phyloP scores from a whole-genome alignment of 2,888 invertebrate species.

The Stenodera caucasica region DNA sequence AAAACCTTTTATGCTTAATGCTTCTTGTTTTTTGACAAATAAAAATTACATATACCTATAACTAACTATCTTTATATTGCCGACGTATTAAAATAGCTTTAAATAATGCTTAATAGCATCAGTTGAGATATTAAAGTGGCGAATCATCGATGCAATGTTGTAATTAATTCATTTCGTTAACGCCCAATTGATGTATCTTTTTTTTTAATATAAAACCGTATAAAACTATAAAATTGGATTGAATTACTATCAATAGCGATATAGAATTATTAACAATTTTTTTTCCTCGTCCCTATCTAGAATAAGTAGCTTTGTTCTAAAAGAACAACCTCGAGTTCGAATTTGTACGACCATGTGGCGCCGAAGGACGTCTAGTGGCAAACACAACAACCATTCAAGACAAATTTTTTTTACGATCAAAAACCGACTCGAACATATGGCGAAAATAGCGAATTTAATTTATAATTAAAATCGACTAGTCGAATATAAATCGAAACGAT shows the following conservation, averaged over 20 bases:
- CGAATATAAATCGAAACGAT: too few relatives aligned
- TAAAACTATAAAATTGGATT: background rate
- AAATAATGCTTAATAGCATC: background rate
- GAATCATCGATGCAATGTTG: constrained; percentile 4
- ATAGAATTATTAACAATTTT: background rate
- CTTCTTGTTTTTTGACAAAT: background rate
- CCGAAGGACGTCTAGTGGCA: constrained; percentile 38
- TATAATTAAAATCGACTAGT: too few relatives aligned
- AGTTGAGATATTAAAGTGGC: background rate
- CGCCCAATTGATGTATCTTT: background rate
- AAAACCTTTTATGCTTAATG: background rate
- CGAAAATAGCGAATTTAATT: too few relatives aligned
- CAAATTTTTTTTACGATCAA: background rate
- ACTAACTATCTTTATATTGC: background rate
- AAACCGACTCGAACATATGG: background rate
- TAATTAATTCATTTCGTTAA: background rate
- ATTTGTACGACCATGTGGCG: constrained; percentile 34
- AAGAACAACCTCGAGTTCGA: constrained; percentile 19
- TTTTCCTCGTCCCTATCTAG: background rate
- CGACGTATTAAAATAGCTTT: background rate
- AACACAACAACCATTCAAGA: constrained; percentile 8
- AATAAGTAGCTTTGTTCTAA: background rate
- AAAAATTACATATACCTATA: background rate
- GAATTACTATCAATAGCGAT: background rate
- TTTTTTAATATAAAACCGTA: background rate